A percentile compares a stretch with the other conserved stretches of the same genome.
phyloP scores from a whole-genome alignment of 2,113 vertebrate genomes.

The Zingel zingel region DNA sequence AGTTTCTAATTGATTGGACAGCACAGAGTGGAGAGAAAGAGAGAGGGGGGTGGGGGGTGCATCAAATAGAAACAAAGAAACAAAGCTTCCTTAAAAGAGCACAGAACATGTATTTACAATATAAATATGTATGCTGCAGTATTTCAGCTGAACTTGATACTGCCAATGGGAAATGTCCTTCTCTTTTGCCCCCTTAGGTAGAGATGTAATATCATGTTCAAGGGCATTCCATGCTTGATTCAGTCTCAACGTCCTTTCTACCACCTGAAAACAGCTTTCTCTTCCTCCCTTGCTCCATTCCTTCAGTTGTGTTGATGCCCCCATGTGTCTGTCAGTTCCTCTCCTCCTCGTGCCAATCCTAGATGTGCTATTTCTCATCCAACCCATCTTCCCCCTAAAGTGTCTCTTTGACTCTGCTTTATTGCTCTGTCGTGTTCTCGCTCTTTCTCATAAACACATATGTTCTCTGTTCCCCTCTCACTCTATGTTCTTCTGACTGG shows the following conservation, averaged over 20 bases:
- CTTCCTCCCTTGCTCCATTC: conserved; percentile 22
- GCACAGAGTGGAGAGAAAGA: too few species aligned
- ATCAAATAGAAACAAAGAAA: neutral
- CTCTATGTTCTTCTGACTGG: neutral
- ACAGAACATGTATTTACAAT: neutral
- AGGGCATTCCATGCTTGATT: neutral
- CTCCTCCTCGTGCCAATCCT: conserved; percentile 49
- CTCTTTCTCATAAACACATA: conserved; percentile 6
- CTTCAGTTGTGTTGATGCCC: conserved; percentile 27
- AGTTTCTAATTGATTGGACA: conserved; percentile 12
- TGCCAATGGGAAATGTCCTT: neutral
- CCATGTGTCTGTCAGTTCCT: conserved; percentile 38
- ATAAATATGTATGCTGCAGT: too few species aligned
- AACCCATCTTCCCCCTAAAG: conserved; percentile 22
- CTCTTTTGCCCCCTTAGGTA: neutral
- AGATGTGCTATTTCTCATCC: conserved; percentile 32
- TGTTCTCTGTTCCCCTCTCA: neutral
- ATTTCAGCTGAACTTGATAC: neutral
- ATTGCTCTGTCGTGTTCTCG: conserved; percentile 41
- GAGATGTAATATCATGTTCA: neutral
- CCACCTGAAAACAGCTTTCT: conserved; percentile 15
- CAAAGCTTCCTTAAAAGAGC: neutral
- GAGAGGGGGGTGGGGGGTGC: neutral
- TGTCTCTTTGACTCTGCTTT: conserved; percentile 17
- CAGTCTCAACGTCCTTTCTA: neutral